A percentile compares a stretch with the other conserved stretches of the same genome.
phyloP scores from a whole-genome alignment of 53 echinoderm and acorn worm genomes.

The Mesocentrotus franciscanus region DNA sequence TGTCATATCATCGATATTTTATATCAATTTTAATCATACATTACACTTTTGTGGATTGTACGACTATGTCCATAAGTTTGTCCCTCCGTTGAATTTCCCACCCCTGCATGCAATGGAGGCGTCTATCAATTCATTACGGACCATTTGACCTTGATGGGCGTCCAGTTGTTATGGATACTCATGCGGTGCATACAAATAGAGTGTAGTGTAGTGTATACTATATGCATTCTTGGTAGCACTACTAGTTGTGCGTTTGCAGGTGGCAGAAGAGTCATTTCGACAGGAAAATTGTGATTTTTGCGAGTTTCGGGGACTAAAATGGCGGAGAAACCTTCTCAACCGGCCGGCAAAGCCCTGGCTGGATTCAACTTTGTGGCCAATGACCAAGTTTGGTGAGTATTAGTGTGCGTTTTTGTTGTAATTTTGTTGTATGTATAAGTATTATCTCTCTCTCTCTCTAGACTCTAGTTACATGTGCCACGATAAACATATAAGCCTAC shows the following conservation, averaged over 20 bases:
- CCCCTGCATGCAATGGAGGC: slow-evolving; percentile 63
- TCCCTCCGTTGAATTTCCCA: neutral
- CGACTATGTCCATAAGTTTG: neutral
- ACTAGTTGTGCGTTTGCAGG: neutral
- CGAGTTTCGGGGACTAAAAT: slow-evolving; percentile 39
- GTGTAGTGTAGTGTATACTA: slow-evolving; percentile 7
- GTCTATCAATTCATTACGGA: slow-evolving; percentile 79
- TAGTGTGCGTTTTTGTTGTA: neutral
- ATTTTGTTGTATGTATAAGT: neutral
- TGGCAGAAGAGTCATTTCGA: slow-evolving; percentile 26
- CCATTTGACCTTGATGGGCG: slow-evolving; percentile 78
- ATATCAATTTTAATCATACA: neutral
- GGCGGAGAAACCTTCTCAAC: slow-evolving; percentile 70
- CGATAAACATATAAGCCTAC: neutral
- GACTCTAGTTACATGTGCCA: neutral
- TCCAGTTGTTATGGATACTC: slow-evolving; percentile 90
- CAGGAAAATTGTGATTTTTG: slow-evolving; percentile 31
- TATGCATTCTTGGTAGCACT: slow-evolving; percentile 14
- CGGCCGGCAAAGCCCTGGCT: slow-evolving; percentile 79
- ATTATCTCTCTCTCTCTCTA: too few species aligned
- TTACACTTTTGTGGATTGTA: neutral
- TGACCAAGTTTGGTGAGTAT: slow-evolving; percentile 98
- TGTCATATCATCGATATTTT: too few species aligned
- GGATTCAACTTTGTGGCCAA: slow-evolving; percentile 92
- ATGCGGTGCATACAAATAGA: slow-evolving; percentile 67